These are phyloP conservation scores for Pristiophorus japonicus DNA, from an alignment of 2,113 vertebrate species.

Conservation along the genomic window DNA sequence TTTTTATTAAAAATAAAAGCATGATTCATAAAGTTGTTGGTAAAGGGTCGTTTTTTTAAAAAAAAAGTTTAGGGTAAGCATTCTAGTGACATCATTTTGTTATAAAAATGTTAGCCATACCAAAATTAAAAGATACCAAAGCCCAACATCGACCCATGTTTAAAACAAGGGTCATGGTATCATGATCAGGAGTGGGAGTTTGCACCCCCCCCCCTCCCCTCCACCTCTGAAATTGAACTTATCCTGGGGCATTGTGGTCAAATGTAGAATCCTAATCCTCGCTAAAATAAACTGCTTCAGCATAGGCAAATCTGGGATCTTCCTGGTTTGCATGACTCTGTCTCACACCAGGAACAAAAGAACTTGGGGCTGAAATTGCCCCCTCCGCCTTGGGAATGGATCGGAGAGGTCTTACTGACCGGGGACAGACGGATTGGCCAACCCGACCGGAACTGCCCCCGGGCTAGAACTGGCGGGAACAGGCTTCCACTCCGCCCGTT, in stretches of 20 bases:
- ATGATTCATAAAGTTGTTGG: neutral
- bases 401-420: no score
- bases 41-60: neutral
- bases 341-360: no score
- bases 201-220: neutral
- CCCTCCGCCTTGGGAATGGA: no score
- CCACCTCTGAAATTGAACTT: neutral
- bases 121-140: neutral
- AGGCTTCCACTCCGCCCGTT: no score
- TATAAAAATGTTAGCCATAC: neutral
- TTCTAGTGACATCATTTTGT: neutral
- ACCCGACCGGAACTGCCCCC: no score
- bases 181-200: neutral
- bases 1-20: neutral
- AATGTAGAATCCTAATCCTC: neutral
- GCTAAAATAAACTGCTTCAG: neutral
- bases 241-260: neutral
- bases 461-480: no score
- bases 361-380: no score
- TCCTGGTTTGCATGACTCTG: neutral
- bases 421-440: no score
- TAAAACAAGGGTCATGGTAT: neutral
- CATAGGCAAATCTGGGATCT: neutral
- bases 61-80: neutral
- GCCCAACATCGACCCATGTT: neutral